phyloP scores from a whole-genome alignment of 2,797 vertebrate genomes.

The Phyllotis vaccarum region DNA sequence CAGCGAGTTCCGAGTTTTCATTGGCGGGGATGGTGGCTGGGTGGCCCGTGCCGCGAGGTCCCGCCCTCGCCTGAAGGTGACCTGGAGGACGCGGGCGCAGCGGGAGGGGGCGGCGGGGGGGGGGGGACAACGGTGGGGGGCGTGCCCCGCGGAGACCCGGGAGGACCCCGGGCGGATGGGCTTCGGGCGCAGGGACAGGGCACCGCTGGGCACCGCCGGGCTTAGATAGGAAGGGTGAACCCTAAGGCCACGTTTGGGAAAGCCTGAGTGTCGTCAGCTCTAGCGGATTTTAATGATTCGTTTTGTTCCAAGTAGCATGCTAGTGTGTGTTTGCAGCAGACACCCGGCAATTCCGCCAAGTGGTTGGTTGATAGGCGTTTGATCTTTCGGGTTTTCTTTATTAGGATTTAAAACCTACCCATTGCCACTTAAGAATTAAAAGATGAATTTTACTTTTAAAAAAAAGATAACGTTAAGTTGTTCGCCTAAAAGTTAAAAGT shows the following conservation, averaged over 20 bases:
- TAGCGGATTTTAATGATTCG: conserved; percentile 27
- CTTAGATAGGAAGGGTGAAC: not conserved
- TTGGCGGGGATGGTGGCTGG: conserved; percentile 62
- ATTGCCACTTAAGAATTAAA: not conserved
- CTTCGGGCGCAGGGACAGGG: rapidly evolving
- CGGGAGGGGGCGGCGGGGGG: too few relatives aligned
- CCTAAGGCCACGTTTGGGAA: not conserved
- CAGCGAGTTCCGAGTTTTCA: conserved; percentile 38
- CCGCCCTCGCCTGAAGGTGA: conserved; percentile 86
- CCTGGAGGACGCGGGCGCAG: conserved; percentile 79
- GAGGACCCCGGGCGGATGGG: not conserved
- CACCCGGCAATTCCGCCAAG: not conserved
- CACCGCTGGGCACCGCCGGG: not conserved
- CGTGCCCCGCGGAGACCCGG: not conserved
- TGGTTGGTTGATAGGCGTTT: conserved; percentile 5
- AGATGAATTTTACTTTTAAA: not conserved
- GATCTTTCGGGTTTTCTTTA: not conserved
- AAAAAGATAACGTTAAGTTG: not conserved
- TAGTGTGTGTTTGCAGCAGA: not conserved
- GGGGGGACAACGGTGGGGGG: too few relatives aligned
- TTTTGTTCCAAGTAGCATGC: not conserved
- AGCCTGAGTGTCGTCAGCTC: not conserved
- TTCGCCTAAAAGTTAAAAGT: not conserved
- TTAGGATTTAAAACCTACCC: conserved; percentile 31
- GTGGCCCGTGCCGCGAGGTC: not conserved